A percentile compares a stretch with the other conserved stretches of the same genome.
phyloP scores from a whole-genome alignment of 2,113 vertebrate genomes.

The Corythaeola cristata region DNA sequence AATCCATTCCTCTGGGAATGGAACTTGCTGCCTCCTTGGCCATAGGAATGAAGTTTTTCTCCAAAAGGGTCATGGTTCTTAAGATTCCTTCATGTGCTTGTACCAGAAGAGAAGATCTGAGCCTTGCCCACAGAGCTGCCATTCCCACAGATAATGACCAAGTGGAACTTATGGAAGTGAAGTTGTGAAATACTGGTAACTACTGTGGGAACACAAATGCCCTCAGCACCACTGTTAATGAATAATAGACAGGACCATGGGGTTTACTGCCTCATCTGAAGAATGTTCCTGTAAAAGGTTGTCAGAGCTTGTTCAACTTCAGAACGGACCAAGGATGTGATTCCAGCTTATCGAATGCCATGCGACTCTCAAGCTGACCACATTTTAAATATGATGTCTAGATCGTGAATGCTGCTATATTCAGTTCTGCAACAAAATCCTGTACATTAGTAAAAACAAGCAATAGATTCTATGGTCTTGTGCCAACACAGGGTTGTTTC shows the following conservation, averaged over 20 bases:
- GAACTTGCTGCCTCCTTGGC: not conserved
- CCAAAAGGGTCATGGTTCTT: not conserved
- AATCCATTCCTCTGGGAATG: not conserved
- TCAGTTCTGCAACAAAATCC: not conserved
- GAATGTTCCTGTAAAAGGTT: not conserved
- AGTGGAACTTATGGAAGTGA: not conserved
- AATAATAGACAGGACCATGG: not conserved
- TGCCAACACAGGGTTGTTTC: not conserved
- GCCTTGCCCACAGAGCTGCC: not conserved
- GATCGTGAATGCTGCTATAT: not conserved
- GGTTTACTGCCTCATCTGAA: not conserved
- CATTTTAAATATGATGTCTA: not conserved
- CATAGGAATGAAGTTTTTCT: not conserved
- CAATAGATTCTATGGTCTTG: not conserved
- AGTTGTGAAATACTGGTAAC: not conserved
- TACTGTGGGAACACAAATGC: not conserved
- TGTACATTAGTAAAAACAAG: not conserved
- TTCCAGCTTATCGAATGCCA: rapidly evolving
- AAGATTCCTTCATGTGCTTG: rapidly evolving
- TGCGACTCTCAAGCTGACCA: not conserved
- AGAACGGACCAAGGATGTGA: not conserved
- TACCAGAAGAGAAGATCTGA: not conserved
- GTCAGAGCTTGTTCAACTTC: not conserved
- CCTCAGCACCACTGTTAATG: not conserved
- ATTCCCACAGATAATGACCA: not conserved